phyloP scores from a whole-genome alignment of 92 coral and sea anemone genomes.

The Epizoanthus scotinus region DNA sequence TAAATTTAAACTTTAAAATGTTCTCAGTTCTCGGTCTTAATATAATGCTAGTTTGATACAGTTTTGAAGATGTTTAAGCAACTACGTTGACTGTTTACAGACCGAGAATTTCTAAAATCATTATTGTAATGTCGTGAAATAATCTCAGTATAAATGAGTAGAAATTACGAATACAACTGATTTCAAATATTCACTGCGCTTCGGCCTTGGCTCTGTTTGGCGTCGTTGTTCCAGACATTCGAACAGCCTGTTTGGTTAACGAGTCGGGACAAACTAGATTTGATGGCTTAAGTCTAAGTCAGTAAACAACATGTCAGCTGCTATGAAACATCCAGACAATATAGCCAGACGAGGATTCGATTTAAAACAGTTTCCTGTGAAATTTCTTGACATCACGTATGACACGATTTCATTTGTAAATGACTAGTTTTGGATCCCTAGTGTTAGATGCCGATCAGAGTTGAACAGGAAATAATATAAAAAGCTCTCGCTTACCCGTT shows the following conservation, averaged over 20 bases:
- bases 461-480: slow-evolving; percentile 27
- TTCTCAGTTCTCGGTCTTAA: too few relatives aligned
- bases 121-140: too few relatives aligned
- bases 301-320: background rate
- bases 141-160: too few relatives aligned
- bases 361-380: background rate
- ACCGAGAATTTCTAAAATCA: too few relatives aligned
- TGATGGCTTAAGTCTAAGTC: background rate
- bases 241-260: background rate
- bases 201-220: too few relatives aligned
- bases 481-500: slow-evolving; percentile 11
- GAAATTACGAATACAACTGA: too few relatives aligned
- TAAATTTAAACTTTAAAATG: too few relatives aligned
- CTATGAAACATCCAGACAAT: background rate
- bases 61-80: too few relatives aligned
- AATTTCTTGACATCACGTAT: background rate
- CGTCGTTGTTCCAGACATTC: too few relatives aligned
- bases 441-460: slow-evolving; percentile 7
- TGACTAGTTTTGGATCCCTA: background rate
- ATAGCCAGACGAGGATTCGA: slow-evolving; percentile 1
- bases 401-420: background rate
- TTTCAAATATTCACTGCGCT: too few relatives aligned
- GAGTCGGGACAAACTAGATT: background rate
- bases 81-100: too few relatives aligned
- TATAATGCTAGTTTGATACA: too few relatives aligned